These are phyloP conservation scores for Apotomis capreana DNA, from an alignment of 2,888 invertebrate genomes.

Conservation along the genomic window DNA sequence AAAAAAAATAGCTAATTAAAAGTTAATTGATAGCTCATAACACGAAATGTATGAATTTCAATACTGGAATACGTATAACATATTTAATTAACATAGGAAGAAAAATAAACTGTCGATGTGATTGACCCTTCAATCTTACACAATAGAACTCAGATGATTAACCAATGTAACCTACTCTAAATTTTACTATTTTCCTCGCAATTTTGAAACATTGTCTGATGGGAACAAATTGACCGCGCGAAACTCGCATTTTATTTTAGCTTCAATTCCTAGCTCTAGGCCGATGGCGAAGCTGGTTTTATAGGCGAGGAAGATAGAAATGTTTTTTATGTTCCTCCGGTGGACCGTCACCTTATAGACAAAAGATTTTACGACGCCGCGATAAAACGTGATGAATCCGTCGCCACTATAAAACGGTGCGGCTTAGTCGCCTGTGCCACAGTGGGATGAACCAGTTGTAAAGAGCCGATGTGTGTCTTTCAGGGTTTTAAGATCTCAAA, in stretches of 20 bases:
- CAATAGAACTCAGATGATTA: too few species aligned
- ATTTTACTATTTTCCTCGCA: too few species aligned
- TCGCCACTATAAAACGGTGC: slow-evolving; percentile 2
- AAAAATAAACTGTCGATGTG: too few species aligned
- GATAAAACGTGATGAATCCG: slow-evolving; percentile 24
- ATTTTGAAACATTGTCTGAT: too few species aligned
- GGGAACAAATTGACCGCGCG: not conserved
- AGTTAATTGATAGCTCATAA: too few species aligned
- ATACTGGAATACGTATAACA: too few species aligned
- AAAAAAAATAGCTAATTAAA: too few species aligned
- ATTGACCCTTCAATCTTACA: too few species aligned
- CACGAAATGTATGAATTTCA: too few species aligned
- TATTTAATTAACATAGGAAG: too few species aligned
- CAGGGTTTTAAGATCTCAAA: too few species aligned
- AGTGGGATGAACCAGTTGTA: not conserved
- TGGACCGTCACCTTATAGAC: slow-evolving; percentile 26
- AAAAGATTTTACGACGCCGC: slow-evolving; percentile 22
- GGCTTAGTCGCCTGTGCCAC: not conserved
- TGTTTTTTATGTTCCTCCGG: slow-evolving; percentile 15
- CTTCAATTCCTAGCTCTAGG: not conserved
- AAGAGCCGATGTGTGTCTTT: not conserved
- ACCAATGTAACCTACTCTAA: too few species aligned
- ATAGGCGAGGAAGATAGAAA: not conserved
- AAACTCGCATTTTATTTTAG: not conserved
- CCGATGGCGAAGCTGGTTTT: not conserved